Base-by-base conservation (phyloP, 2,888 invertebrate genomes). In the Caenorhabditis sp. region DNA sequence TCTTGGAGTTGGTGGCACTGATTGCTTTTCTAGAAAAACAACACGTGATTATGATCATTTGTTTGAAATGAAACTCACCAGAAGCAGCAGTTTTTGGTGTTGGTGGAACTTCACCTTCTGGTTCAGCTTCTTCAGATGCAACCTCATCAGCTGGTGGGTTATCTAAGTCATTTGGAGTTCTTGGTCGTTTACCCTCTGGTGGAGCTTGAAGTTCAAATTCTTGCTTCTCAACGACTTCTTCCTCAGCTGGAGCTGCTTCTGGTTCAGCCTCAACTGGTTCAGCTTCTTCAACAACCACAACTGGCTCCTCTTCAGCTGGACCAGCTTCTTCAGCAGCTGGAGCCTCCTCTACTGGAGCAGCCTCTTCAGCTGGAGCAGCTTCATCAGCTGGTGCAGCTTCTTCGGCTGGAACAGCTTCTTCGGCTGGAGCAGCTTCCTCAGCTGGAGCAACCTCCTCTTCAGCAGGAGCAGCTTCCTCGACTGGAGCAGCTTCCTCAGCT, bases 91-190 rank as follows among this genome's bases (percentile, higher is more conserved):
- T 77, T 54, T 69, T 76, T 53, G 80, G 80, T 49, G 82, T 80
- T 38, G 78, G 57, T 65, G 78, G 78, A 23, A 71, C 73, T n/a
- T 73, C 71, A 38, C 38, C 61, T 14, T 64, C 76, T 21, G 73
- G 70, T 49, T 63, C 65, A 49, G 76, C 75, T 12, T 72, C 77
- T 20, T 70, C 77, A 12, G 72, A 73, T 49, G 66, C 69, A 38
- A 59, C 72, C 60, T 82, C 80, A 1, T 81, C 79, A 10, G 62
- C 71, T 31, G 74, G 68, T 54, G 76, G 75, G 36, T 60, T 76
- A 66, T 86, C 86, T 61, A 86, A 69, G 38, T 86, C 83, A 63
- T 86, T 86, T 63, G 86, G 85, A 64, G 86, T 84, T 56, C 86
- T 78, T 59, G 85, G 84, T 12, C 86, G 78, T 60, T 85, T 85